These are phyloP conservation scores for Harpegnathos saltator DNA, from an alignment of 1,140 invertebrate genomes.

Conservation along the genomic window DNA sequence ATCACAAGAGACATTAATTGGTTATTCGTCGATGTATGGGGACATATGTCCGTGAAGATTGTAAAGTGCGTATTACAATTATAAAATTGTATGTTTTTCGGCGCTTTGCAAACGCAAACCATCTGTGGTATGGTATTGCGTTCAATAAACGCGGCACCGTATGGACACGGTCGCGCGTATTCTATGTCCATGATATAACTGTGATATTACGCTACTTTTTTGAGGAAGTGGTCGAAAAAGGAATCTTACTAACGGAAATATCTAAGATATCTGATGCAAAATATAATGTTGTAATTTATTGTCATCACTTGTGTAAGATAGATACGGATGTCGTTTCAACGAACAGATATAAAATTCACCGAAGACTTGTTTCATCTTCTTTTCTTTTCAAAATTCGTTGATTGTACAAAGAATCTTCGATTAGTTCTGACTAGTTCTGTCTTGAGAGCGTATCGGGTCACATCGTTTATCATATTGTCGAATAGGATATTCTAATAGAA, in stretches of 20 bases:
- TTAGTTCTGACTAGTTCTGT: constrained; percentile 18
- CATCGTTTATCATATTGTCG: constrained; percentile 36
- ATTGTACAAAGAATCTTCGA: constrained; percentile 29
- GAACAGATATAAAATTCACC: not conserved
- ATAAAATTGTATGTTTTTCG: constrained; percentile 30
- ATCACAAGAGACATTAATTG: not conserved
- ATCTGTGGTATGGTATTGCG: constrained; percentile 29
- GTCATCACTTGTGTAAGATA: constrained; percentile 37
- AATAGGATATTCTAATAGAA: constrained; percentile 43
- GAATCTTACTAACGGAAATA: constrained; percentile 47
- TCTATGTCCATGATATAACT: constrained; percentile 84
- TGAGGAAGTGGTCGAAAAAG: constrained; percentile 53
- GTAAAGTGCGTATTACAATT: constrained; percentile 30
- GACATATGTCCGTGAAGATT: constrained; percentile 11
- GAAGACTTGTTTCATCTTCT: constrained; percentile 11
- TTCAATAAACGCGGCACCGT: constrained; percentile 26
- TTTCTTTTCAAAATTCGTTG: constrained; percentile 24
- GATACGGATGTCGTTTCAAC: constrained; percentile 7
- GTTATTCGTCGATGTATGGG: constrained; percentile 20
- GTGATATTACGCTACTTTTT: constrained; percentile 85
- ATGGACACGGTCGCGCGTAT: constrained; percentile 54
- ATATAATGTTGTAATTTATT: constrained; percentile 64
- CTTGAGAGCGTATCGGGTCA: constrained; percentile 18
- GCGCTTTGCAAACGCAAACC: constrained; percentile 26
- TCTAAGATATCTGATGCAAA: constrained; percentile 43